Percentiles rank a stretch among this genome's conserved stretches.
Conservation (phyloP, 2,888 invertebrate genomes). For the Coenonympha glycerion region DNA sequence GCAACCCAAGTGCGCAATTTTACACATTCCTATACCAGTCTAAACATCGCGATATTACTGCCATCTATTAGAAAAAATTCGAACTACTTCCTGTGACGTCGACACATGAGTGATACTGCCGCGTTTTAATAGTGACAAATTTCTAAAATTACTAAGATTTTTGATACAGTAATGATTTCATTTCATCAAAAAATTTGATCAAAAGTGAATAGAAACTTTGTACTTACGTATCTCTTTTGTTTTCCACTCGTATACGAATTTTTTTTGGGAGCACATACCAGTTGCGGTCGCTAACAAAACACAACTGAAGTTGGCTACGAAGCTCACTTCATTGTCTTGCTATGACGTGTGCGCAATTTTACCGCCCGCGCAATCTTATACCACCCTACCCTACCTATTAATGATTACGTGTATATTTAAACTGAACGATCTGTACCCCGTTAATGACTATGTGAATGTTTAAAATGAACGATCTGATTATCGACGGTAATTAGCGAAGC, state of each 20-base stretch:
- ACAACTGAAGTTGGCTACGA: not conserved
- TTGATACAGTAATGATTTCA: too few species aligned
- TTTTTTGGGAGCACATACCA: not conserved
- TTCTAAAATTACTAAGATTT: too few species aligned
- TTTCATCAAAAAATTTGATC: not conserved
- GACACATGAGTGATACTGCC: not conserved
- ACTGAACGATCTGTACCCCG: too few species aligned
- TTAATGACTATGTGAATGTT: slow-evolving; percentile 36
- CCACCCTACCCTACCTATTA: too few species aligned
- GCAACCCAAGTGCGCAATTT: not conserved
- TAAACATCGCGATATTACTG: not conserved
- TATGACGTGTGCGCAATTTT: too few species aligned
- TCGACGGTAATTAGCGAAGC: slow-evolving; percentile 38
- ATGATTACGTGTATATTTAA: too few species aligned
- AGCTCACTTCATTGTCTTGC: not conserved
- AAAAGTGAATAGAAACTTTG: not conserved
- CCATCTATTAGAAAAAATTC: not conserved
- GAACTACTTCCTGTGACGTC: not conserved
- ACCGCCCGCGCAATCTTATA: too few species aligned
- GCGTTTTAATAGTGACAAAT: not conserved
- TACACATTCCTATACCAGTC: not conserved
- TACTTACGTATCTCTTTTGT: not conserved
- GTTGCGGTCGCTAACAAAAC: not conserved
- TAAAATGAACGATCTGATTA: slow-evolving; percentile 33
- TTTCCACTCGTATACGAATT: not conserved